Percentiles rank a stretch among this genome's conserved stretches.
Conservation (phyloP, 2,797 vertebrate genomes). For the Sciurus vulgaris region DNA sequence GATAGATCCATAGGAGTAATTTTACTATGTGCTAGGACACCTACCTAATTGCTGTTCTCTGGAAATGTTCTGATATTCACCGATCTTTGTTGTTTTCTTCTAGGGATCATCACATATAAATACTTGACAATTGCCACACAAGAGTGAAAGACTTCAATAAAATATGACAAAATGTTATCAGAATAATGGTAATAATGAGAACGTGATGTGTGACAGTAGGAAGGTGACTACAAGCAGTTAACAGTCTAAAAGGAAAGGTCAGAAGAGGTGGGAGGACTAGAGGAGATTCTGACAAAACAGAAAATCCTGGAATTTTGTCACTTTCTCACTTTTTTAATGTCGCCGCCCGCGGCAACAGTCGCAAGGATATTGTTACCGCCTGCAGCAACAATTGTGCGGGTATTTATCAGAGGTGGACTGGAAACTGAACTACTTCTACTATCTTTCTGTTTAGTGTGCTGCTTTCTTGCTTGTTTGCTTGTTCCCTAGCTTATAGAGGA, state of each 20-base stretch:
- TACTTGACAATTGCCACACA: neutral
- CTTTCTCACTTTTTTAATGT: neutral
- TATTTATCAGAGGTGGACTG: too few species aligned
- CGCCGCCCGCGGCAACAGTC: too few species aligned
- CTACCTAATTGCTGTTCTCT: neutral
- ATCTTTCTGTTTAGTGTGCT: too few species aligned
- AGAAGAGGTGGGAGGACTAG: neutral
- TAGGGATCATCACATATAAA: neutral
- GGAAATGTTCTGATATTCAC: neutral
- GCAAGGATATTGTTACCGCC: too few species aligned
- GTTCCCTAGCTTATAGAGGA: too few species aligned
- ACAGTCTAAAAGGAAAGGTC: neutral
- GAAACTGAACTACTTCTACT: too few species aligned
- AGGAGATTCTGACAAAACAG: neutral
- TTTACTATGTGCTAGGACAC: neutral
- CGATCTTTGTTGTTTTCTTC: neutral
- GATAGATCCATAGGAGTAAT: neutral
- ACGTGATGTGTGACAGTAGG: neutral
- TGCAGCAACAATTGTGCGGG: too few species aligned
- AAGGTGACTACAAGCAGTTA: neutral
- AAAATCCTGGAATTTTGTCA: neutral
- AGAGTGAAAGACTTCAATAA: neutral
- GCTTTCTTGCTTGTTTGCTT: too few species aligned
- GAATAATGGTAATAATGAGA: conserved; percentile 6
- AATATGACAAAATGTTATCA: neutral